phyloP scores from a whole-genome alignment of 2,113 vertebrate genomes.

The Hyaena hyaena region DNA sequence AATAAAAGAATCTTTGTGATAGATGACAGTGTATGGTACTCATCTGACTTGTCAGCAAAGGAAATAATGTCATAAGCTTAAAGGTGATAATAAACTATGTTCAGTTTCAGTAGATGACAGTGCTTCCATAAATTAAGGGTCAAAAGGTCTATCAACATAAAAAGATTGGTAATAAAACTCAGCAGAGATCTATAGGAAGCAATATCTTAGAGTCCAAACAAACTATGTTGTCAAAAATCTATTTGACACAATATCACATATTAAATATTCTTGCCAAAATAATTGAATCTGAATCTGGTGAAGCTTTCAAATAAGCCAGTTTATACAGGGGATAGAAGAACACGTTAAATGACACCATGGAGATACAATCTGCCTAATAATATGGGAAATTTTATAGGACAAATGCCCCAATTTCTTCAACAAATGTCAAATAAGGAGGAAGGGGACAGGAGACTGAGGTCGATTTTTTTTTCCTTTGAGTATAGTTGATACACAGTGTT shows the following conservation, averaged over 20 bases:
- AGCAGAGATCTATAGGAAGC: neutral
- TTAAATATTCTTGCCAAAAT: slow-evolving; percentile 5
- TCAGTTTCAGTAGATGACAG: neutral
- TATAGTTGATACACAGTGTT: neutral
- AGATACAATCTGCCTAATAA: neutral
- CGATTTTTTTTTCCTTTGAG: neutral
- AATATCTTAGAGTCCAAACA: neutral
- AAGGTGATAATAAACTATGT: slow-evolving; percentile 15
- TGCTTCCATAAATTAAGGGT: neutral
- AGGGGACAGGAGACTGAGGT: neutral
- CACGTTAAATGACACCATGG: neutral
- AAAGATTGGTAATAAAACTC: slow-evolving; percentile 8
- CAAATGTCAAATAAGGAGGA: neutral
- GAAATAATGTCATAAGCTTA: slow-evolving; percentile 13
- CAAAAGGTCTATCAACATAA: neutral
- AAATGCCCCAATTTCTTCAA: neutral
- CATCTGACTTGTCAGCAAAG: slow-evolving; percentile 9
- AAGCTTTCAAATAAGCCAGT: neutral
- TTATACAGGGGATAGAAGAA: neutral
- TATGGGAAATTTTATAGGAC: neutral
- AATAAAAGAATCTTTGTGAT: neutral
- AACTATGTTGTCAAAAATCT: neutral
- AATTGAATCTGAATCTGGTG: slow-evolving; percentile 6
- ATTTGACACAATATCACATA: neutral
- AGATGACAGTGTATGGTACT: neutral